Evolutionary conservation across 2,797 vertebrate species (phyloP), one percentile per base, ranked within the genome.

Genomic region (Cryptoprocta ferox): DNA sequence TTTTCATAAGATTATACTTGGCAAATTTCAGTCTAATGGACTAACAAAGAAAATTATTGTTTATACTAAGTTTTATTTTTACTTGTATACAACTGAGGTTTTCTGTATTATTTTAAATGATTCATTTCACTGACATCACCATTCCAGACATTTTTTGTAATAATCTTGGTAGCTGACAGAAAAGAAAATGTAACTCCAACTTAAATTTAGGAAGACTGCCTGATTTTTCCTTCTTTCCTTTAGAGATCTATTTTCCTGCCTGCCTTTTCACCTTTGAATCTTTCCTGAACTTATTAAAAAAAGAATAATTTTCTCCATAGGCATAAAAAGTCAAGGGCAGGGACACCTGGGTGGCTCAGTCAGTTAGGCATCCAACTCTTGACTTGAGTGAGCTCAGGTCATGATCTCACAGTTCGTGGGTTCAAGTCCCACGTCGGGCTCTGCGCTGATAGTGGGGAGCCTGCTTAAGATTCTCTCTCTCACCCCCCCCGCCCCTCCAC

Each of bases 61-160:
- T 80, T 93, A 80, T 66, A 81, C 24, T 90, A 89, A 75, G 66
- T 50, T 84, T 87, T 89, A 76, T 75, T 94, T 63, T 95, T 65
- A 94, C 28, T 85, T 95, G 37, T 53, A 88, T 61, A 94, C 37
- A 93, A 93, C 5, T 73, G 21, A 87, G 35, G 32, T 91, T 84
- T 83, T 84, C 82, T 61, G 75, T 90, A 76, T 75, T 32, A 75
- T 75, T 75, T 91, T 53, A 93, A 92, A 50, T 68, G 42, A 92
- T 15, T 95, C 42, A 94, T 80, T 94, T 91, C 68, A 76, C 16
- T 88, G 56, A 45, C 42, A 84, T 39, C 68, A 68, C 32, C 42
- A 75, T 85, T 75, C 13, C 13, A 76, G 30, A 26, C 65, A 95
- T 79, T 37, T 65, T 95, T 75, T 5, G 21, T 53, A 68, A 92